Conservation (phyloP, 2,888 invertebrate genomes). For the Notodonta dromedarius region DNA sequence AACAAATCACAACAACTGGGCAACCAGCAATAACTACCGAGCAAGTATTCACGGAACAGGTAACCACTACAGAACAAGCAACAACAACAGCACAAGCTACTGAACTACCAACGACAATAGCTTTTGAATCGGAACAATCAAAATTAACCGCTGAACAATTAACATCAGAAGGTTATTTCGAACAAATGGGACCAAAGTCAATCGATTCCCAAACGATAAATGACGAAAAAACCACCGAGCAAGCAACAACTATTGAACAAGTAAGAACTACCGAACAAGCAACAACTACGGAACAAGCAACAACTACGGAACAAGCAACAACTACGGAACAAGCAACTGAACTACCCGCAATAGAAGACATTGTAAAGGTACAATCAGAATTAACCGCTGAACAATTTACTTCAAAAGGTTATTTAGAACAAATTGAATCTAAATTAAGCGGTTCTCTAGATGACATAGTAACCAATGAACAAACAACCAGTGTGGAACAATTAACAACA, state of each 20-base stretch:
- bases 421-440: too few relatives aligned
- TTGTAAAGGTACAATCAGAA: not conserved
- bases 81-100: not conserved
- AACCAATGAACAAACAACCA: conserved; percentile 7
- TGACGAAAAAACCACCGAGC: conserved; percentile 10
- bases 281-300: conserved; percentile 2
- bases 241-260: too few relatives aligned
- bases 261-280: conserved; percentile 1
- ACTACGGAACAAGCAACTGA: conserved; percentile 12
- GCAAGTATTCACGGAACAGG: conserved; percentile 6
- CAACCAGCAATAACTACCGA: conserved; percentile 7
- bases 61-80: not conserved
- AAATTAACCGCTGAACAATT: not conserved
- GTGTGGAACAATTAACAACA: too few relatives aligned
- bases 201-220: too few relatives aligned
- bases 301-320: conserved; percentile 3
- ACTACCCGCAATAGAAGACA: not conserved
- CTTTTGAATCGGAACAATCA: not conserved
- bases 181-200: too few relatives aligned
- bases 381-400: too few relatives aligned
- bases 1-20: not conserved
- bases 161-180: too few relatives aligned
- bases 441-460: conserved; percentile 5
- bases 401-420: too few relatives aligned
- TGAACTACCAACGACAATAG: conserved; percentile 6